A percentile compares a stretch with the other conserved stretches of the same genome.
Evolutionary conservation across 2,797 vertebrate species (phyloP).

Genomic region (Margarornis squamiger): DNA sequence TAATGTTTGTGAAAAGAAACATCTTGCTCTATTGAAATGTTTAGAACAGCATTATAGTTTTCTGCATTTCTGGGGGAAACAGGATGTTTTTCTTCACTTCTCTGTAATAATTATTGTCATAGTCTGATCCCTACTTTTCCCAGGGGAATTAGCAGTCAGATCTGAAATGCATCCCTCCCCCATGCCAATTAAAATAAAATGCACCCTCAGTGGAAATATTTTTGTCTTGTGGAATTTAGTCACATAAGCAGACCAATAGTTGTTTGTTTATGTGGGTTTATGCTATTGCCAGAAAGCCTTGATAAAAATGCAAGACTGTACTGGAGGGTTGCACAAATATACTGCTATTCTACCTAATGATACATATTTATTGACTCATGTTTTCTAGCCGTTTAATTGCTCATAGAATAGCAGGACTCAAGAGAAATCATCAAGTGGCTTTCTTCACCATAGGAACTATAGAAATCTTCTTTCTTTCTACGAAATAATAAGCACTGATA

Average conservation of each 20-base stretch:
- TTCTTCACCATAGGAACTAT: background rate
- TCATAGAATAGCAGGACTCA: background rate
- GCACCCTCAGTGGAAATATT: conserved; percentile 18
- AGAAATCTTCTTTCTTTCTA: background rate
- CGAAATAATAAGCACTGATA: background rate
- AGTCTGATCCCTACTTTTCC: background rate
- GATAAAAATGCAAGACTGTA: conserved; percentile 29
- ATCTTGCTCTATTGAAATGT: background rate
- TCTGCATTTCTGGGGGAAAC: background rate
- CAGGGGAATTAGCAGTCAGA: conserved; percentile 6
- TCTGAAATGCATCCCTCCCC: background rate
- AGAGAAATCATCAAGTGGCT: background rate
- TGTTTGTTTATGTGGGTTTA: conserved; percentile 34
- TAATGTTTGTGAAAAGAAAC: background rate
- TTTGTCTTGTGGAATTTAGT: conserved; percentile 25
- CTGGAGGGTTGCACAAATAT: background rate
- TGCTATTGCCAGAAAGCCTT: conserved; percentile 34
- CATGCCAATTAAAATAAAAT: conserved; percentile 30
- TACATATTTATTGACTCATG: background rate
- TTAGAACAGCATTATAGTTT: background rate
- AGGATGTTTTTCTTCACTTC: background rate
- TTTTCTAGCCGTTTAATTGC: background rate
- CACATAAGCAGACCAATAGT: conserved; percentile 4
- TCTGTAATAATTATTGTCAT: background rate
- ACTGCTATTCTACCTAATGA: background rate